Evolutionary conservation across 2,797 vertebrate species (phyloP).

Genomic region (Pitangus sulphuratus): DNA sequence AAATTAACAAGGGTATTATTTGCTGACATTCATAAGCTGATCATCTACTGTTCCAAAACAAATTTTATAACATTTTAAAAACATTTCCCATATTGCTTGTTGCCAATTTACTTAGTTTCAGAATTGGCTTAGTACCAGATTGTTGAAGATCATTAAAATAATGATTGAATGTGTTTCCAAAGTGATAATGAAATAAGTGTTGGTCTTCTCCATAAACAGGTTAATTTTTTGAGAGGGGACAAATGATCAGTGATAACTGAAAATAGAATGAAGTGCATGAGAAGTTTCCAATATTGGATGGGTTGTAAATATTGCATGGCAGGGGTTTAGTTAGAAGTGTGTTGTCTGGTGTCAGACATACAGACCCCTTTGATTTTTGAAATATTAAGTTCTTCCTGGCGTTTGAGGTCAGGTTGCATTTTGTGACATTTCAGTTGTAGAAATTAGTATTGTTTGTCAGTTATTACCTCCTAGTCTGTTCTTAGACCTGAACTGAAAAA

Average conservation of each 20-base stretch:
- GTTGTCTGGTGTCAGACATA: background rate
- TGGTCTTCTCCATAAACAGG: slow-evolving; percentile 1
- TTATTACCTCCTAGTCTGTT: background rate
- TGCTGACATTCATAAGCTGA: background rate
- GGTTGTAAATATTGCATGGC: background rate
- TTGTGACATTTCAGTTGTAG: background rate
- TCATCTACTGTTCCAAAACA: background rate
- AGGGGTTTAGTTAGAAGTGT: background rate
- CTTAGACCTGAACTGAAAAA: background rate
- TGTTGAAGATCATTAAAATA: background rate
- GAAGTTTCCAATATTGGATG: background rate
- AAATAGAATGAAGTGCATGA: background rate
- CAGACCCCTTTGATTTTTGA: background rate
- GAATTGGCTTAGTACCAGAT: background rate
- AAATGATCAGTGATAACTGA: background rate
- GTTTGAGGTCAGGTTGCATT: background rate
- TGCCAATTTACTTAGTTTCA: slow-evolving; percentile 11
- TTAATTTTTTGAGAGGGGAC: background rate
- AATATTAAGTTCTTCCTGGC: background rate
- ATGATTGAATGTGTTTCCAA: slow-evolving; percentile 27
- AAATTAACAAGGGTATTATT: background rate
- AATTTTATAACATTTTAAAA: background rate
- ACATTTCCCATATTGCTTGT: background rate
- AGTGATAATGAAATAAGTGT: slow-evolving; percentile 51
- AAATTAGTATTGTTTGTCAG: background rate